These are phyloP conservation scores for Oxycera nigricornis DNA, from an alignment of 2,888 invertebrate species.

Conservation along the genomic window DNA sequence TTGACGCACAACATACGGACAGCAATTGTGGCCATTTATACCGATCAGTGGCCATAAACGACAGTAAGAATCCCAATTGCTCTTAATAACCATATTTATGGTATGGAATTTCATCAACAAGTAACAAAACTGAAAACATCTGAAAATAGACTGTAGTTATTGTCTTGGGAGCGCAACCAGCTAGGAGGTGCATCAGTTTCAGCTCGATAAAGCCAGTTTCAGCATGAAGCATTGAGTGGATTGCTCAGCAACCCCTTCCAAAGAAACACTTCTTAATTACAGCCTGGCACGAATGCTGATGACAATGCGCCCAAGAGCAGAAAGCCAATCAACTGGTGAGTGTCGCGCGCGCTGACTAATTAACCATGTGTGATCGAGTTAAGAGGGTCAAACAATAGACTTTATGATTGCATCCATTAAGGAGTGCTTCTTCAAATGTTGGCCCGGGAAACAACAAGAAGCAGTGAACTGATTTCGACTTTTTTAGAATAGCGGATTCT, in stretches of 20 bases:
- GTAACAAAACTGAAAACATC: slow-evolving; percentile 1
- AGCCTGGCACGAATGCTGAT: not conserved
- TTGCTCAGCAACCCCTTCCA: slow-evolving; percentile 25
- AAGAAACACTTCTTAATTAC: slow-evolving; percentile 42
- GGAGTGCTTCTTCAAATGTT: not conserved
- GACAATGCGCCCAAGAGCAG: slow-evolving; percentile 30
- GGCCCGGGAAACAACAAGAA: too few species aligned
- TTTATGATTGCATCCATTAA: slow-evolving; percentile 44
- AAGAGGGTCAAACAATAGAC: slow-evolving; percentile 47
- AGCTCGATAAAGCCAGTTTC: slow-evolving; percentile 1
- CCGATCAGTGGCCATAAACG: slow-evolving; percentile 17
- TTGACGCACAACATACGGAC: slow-evolving; percentile 34
- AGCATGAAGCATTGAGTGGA: slow-evolving; percentile 20
- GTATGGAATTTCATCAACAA: slow-evolving; percentile 38
- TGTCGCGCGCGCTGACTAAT: slow-evolving; percentile 48
- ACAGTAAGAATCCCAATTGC: slow-evolving; percentile 40
- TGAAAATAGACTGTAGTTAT: slow-evolving; percentile 13
- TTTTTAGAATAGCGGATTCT: too few species aligned
- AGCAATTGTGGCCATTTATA: slow-evolving; percentile 7
- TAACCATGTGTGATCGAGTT: slow-evolving; percentile 45
- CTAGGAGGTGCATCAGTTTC: slow-evolving; percentile 22
- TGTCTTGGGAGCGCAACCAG: slow-evolving; percentile 18
- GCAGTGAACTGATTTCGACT: too few species aligned
- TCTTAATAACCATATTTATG: slow-evolving; percentile 46
- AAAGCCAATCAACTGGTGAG: slow-evolving; percentile 38